Base-by-base conservation (phyloP, 1,140 invertebrate species). In the Drepana arcuata region DNA sequence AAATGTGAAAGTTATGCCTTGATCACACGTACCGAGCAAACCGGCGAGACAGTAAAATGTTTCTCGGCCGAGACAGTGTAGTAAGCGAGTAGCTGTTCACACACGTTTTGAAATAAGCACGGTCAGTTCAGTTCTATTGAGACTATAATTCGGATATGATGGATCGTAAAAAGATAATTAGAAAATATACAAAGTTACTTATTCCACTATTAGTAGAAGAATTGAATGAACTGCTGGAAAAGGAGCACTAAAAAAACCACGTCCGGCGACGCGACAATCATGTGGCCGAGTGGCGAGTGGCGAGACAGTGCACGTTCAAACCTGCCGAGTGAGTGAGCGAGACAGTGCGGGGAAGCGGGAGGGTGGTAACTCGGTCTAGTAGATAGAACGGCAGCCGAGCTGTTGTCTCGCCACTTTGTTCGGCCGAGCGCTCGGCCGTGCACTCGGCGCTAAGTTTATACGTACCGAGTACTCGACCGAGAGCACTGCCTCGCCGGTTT, bases 391-490 rank as follows among this genome's bases (percentile, higher is more conserved):
- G 24, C 6, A 10, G 6, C 24, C 24, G 24, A 26, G 24, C 10
- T 6, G 10, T 10, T 26, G 24, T 26, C 24, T 26, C 24, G 24
- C 6, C 10, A 6, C 10, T 6, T 26, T 26, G 24, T 10, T 26
- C 6, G 24, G 24, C 24, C 24, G 24, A 26, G 24, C 24, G 24
- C 24, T 26, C 24, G 24, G 24, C 24, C 24, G 24, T n/a, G 24
- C 24, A 26, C 24, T 26, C 24, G 24, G 24, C 24, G 24, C 24
- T 26, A 26, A n/a, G 24, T 26, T 26, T 26, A 26, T 26, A 26
- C 24, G 24, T 26, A 26, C 24, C 24, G 24, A 26, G 24, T 10
- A 26, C 24, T 26, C 24, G 24, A 10, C 24, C 24, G 24, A 26
- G 24, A 10, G 24, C 24, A 26, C 24, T 26, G 24, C 10, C 24